These are phyloP conservation scores for Tipula confusa DNA, from an alignment of 2,888 invertebrate species.

Conservation along the genomic window DNA sequence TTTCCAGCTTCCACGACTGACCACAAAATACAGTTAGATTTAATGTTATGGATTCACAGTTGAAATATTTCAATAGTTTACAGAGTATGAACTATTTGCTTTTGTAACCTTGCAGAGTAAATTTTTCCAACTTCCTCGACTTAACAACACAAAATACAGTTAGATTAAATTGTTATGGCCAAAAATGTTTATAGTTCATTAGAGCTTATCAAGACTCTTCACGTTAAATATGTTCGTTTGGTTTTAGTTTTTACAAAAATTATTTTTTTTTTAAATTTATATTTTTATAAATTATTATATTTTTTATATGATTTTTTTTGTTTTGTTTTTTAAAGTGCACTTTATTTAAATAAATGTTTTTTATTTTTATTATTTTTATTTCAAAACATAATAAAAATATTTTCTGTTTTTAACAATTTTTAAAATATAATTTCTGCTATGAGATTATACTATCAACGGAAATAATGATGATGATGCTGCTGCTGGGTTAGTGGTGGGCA, in stretches of 20 bases:
- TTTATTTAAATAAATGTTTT: not conserved
- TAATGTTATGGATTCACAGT: no score
- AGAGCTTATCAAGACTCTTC: no score
- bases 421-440: not conserved
- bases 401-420: not conserved
- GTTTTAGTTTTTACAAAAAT: no score
- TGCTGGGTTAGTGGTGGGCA: no score
- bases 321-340: not conserved
- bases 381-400: not conserved
- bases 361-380: not conserved
- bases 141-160: not conserved
- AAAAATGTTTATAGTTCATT: not conserved
- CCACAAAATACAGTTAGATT: no score
- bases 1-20: no score
- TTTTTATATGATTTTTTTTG: not conserved
- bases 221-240: no score
- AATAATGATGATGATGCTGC: no score
- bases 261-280: not conserved
- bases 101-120: no score
- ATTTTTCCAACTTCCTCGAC: not conserved
- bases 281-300: not conserved
- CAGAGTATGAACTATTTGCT: no score
- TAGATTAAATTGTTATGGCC: not conserved
- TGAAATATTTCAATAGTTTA: no score
- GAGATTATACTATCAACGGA: no score